phyloP scores from a whole-genome alignment of 2,113 vertebrate genomes.

The Periophthalmus modestus region DNA sequence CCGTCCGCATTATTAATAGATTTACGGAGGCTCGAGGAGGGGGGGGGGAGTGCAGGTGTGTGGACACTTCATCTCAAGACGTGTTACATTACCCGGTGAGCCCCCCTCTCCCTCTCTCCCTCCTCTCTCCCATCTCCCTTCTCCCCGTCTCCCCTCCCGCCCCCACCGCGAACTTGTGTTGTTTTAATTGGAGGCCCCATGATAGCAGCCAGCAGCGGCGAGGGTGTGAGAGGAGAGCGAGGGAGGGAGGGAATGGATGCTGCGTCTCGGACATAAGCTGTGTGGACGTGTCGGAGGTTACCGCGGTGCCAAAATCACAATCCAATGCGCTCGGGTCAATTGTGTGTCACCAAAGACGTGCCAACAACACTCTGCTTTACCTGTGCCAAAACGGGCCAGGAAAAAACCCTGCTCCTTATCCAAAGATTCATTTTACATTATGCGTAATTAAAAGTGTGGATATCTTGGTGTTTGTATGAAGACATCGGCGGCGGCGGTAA shows the following conservation, averaged over 20 bases:
- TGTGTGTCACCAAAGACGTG: not conserved
- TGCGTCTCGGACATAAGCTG: conserved; percentile 9
- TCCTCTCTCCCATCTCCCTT: too few species aligned
- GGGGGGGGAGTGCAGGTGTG: conserved; percentile 71
- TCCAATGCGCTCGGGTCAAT: not conserved
- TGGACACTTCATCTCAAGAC: conserved; percentile 63
- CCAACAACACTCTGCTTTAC: not conserved
- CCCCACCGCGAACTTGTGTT: conserved; percentile 50
- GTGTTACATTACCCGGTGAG: conserved; percentile 58
- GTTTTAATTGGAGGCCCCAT: conserved; percentile 70
- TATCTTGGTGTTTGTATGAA: conserved; percentile 10
- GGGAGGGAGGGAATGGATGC: conserved; percentile 58
- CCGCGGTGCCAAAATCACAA: not conserved
- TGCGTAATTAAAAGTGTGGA: not conserved
- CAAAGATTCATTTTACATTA: not conserved
- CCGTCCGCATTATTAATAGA: conserved; percentile 53
- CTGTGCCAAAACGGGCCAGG: conserved; percentile 1
- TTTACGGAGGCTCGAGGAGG: conserved; percentile 31
- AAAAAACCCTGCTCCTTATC: conserved; percentile 21
- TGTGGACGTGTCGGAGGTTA: not conserved
- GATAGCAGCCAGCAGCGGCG: conserved; percentile 34
- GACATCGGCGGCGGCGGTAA: conserved; percentile 14
- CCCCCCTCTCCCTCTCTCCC: not conserved
- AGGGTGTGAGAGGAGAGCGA: too few species aligned
- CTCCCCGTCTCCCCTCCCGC: not conserved